Evolutionary conservation across 2,888 invertebrate species (phyloP).

Genomic region (Eucera pruinosa): DNA sequence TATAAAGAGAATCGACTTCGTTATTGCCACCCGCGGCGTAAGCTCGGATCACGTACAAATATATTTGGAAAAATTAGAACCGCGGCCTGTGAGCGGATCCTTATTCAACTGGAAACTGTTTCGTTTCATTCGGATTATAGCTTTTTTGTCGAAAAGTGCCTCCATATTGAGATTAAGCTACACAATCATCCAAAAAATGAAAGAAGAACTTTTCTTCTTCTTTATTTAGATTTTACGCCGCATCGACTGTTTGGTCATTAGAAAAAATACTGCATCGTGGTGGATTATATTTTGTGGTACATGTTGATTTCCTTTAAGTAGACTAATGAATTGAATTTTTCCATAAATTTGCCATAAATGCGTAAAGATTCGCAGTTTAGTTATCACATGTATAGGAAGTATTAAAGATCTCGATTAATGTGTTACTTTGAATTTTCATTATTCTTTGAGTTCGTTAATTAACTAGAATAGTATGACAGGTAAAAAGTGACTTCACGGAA

Average conservation of each 20-base stretch:
- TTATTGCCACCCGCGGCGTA: constrained; percentile 55
- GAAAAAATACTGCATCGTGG: too few relatives aligned
- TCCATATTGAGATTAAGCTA: constrained; percentile 2
- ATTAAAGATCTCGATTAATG: not conserved
- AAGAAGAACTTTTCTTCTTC: not conserved
- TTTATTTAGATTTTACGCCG: too few relatives aligned
- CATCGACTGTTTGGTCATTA: too few relatives aligned
- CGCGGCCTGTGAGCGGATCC: not conserved
- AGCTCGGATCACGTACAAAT: constrained; percentile 45
- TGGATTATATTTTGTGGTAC: too few relatives aligned
- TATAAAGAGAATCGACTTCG: constrained; percentile 68
- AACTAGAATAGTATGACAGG: not conserved
- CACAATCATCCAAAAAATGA: not conserved
- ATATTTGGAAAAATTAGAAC: constrained; percentile 52
- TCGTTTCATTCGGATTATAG: constrained; percentile 8
- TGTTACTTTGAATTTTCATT: not conserved
- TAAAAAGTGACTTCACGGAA: not conserved
- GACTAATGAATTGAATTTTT: too few relatives aligned
- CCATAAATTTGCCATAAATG: too few relatives aligned
- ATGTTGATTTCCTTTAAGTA: too few relatives aligned
- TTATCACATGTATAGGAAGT: not conserved
- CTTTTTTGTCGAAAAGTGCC: constrained; percentile 1
- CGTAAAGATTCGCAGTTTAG: too few relatives aligned
- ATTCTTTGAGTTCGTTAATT: not conserved
- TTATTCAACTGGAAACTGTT: constrained; percentile 13